phyloP scores from a whole-genome alignment of 2,888 invertebrate genomes.

The Julus scandinavius region DNA sequence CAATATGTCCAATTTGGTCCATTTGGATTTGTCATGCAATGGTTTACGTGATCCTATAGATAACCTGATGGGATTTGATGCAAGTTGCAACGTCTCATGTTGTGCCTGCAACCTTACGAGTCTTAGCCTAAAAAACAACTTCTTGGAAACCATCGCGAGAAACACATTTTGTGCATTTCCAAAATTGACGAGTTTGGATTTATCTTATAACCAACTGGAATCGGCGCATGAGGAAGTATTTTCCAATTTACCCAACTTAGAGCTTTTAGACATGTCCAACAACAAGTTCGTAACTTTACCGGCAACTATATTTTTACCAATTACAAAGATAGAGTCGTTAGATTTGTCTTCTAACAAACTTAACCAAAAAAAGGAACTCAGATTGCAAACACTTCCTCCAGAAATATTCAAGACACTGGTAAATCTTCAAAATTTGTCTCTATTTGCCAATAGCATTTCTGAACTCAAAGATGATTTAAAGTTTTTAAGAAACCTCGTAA shows the following conservation, averaged over 20 bases:
- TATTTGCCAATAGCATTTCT: not conserved
- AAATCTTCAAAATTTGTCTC: not conserved
- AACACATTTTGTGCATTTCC: not conserved
- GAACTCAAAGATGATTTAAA: not conserved
- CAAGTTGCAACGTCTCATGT: not conserved
- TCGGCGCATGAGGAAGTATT: not conserved
- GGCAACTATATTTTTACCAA: not conserved
- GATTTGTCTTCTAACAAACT: not conserved
- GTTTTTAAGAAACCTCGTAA: not conserved
- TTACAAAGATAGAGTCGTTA: not conserved
- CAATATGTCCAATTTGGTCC: not conserved
- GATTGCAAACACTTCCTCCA: not conserved
- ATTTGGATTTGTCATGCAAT: not conserved
- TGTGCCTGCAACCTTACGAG: slow-evolving; percentile 15
- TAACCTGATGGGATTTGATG: not conserved
- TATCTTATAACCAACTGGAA: not conserved
- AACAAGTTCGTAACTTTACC: slow-evolving; percentile 26
- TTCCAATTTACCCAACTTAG: not conserved
- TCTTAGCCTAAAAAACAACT: not conserved
- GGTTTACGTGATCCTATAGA: not conserved
- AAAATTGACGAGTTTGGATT: not conserved
- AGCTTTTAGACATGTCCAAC: slow-evolving; percentile 15
- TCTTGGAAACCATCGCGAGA: not conserved
- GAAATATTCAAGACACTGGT: not conserved
- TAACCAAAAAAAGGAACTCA: not conserved